Evolutionary conservation across 2,113 vertebrate genomes (phyloP), one percentile per base, ranked within the genome.

Genomic region (Atractosteus spatula): DNA sequence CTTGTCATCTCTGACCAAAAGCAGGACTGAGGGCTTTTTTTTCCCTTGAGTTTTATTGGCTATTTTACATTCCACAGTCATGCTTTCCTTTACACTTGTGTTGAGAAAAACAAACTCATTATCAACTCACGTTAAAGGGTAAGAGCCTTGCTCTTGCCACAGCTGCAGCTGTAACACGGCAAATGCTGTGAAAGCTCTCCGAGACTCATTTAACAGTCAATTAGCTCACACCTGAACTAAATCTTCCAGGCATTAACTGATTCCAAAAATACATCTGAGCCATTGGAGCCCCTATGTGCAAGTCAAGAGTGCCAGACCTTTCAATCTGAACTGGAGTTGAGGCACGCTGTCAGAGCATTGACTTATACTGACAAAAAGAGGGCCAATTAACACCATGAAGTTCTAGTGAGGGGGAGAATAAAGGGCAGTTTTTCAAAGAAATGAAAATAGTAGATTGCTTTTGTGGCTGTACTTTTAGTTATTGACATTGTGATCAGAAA

Each of bases 161-260:
- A 80, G 78, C 78, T 80, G 80, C 71, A 69, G 55, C 0, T 44
- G 55, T 79, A 69, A 75, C 56, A 13, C 44, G 29, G 67, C 68
- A 43, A 64, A 41, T 29, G 17, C 63, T 51, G 11, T 10, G 7
- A 45, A 54, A 45, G 29, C 55, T 71, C 72, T 76, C 76, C 77
- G 71, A 66, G 71, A 81, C 84, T 88, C 83, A 90, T 89, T 86
- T 87, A 83, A 89, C 85, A 87, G 84, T 83, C 78, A 76, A 86
- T 88, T 88, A 89, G 78, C 83, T 86, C 85, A 84, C 85, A 88
- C 87, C 86, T 89, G 87, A 86, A 82, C 78, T 81, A 71, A 81
- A 74, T n/a, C 76, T 77, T 77, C 77, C 62, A 14, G 6, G 62
- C 14, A 64, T 64, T 64, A 64, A 64, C 2, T 41, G 62, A 64